Percentiles rank a stretch among this genome's conserved stretches.
phyloP scores from a whole-genome alignment of 2,888 invertebrate species.

The Chrysodeixis includens region DNA sequence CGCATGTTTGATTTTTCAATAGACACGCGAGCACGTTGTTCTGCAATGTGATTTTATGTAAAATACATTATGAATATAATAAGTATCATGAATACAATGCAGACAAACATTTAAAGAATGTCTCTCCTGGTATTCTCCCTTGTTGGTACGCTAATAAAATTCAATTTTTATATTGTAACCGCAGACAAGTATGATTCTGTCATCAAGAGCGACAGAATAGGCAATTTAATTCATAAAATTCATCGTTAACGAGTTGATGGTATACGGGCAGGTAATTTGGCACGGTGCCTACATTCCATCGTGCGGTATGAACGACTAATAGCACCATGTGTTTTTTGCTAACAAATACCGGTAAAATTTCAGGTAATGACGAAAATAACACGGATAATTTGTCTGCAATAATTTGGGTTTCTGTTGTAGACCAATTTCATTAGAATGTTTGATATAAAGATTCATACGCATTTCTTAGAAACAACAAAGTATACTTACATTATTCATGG shows the following conservation, averaged over 20 bases:
- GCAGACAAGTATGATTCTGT: slow-evolving; percentile 40
- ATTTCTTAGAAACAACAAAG: not conserved
- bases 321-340: slow-evolving; percentile 72
- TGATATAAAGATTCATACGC: not conserved
- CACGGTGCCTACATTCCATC: slow-evolving; percentile 79
- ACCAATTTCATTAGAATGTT: slow-evolving; percentile 35
- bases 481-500: too few relatives aligned
- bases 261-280: slow-evolving; percentile 77
- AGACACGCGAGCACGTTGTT: slow-evolving; percentile 62
- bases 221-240: slow-evolving; percentile 74
- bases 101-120: slow-evolving; percentile 40
- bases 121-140: slow-evolving; percentile 25
- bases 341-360: slow-evolving; percentile 69
- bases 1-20: slow-evolving; percentile 67
- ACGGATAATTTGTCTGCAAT: slow-evolving; percentile 56
- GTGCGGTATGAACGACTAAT: slow-evolving; percentile 71
- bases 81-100: slow-evolving; percentile 48
- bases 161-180: slow-evolving; percentile 33
- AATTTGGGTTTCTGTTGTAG: slow-evolving; percentile 32
- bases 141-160: slow-evolving; percentile 37
- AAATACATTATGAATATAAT: slow-evolving; percentile 51
- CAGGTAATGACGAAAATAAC: slow-evolving; percentile 75
- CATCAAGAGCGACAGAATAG: slow-evolving; percentile 61
- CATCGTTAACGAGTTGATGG: slow-evolving; percentile 69
- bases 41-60: slow-evolving; percentile 60